Conservation (phyloP, 2,888 invertebrate species). For the Sisyra terminalis region DNA sequence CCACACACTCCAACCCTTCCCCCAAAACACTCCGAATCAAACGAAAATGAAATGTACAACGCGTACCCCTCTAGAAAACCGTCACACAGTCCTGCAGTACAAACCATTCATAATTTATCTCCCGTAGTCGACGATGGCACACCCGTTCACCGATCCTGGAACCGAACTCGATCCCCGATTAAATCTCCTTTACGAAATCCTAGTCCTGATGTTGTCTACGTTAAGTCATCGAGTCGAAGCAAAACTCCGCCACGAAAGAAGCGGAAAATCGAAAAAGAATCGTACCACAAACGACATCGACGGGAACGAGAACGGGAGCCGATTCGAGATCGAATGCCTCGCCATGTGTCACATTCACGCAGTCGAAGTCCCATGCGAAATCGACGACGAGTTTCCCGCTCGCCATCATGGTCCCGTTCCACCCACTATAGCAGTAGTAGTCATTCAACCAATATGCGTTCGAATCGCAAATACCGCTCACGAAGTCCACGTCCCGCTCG, state of each 20-base stretch:
- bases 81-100: background rate
- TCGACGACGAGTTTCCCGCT: conserved; percentile 37
- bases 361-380: conserved; percentile 41
- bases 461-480: conserved; percentile 29
- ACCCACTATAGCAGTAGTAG: conserved; percentile 28
- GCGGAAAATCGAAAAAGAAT: conserved; percentile 25
- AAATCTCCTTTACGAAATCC: conserved; percentile 23
- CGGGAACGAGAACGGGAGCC: conserved; percentile 23
- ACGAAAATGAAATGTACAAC: conserved; percentile 30
- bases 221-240: conserved; percentile 18
- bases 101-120: conserved; percentile 1
- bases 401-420: conserved; percentile 27
- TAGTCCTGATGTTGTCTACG: conserved; percentile 19
- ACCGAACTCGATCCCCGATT: conserved; percentile 15
- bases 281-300: conserved; percentile 27
- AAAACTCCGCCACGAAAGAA: conserved; percentile 25
- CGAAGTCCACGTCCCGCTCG: conserved; percentile 30
- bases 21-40: conserved; percentile 33
- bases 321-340: conserved; percentile 25
- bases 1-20: conserved; percentile 54
- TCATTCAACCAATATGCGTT: conserved; percentile 19
- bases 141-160: conserved; percentile 7
- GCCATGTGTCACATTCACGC: conserved; percentile 33
- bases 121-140: conserved; percentile 8
- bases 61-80: conserved; percentile 25